These are phyloP conservation scores for Penaeus chinensis DNA, from an alignment of 1,140 invertebrate species.

Conservation along the genomic window DNA sequence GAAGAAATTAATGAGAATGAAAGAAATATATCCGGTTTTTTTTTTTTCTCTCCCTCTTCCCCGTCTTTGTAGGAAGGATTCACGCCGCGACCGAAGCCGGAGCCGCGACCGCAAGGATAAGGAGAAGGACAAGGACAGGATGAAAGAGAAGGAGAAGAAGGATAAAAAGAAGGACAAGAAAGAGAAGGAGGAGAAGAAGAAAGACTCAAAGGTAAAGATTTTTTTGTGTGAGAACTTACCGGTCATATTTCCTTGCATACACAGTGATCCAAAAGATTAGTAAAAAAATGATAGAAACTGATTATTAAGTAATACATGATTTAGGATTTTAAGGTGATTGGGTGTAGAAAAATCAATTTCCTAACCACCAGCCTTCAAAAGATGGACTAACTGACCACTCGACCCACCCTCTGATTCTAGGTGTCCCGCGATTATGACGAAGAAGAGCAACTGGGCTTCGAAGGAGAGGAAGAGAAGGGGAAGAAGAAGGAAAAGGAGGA, in stretches of 20 bases:
- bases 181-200: conserved; percentile 46
- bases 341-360: no score
- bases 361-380: no score
- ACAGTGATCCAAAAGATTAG: no score
- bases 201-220: conserved; percentile 50
- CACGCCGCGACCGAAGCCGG: conserved; percentile 51
- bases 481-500: conserved; percentile 47
- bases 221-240: neutral
- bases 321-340: no score
- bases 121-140: conserved; percentile 37
- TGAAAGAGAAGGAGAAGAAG: conserved; percentile 37
- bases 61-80: conserved; percentile 42
- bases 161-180: conserved; percentile 43
- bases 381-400: no score
- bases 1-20: no score
- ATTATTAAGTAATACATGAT: no score
- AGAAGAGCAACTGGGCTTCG: conserved; percentile 54
- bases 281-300: no score
- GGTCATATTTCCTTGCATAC: no score
- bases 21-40: neutral
- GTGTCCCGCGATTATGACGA: conserved; percentile 56
- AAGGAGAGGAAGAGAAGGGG: conserved; percentile 50
- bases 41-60: neutral
- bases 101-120: conserved; percentile 44
- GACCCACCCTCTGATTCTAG: neutral